Percentiles rank a stretch among this genome's conserved stretches.
These are phyloP conservation scores for Eupithecia subumbrata DNA, from an alignment of 2,888 invertebrate genomes.

Conservation along the genomic window DNA sequence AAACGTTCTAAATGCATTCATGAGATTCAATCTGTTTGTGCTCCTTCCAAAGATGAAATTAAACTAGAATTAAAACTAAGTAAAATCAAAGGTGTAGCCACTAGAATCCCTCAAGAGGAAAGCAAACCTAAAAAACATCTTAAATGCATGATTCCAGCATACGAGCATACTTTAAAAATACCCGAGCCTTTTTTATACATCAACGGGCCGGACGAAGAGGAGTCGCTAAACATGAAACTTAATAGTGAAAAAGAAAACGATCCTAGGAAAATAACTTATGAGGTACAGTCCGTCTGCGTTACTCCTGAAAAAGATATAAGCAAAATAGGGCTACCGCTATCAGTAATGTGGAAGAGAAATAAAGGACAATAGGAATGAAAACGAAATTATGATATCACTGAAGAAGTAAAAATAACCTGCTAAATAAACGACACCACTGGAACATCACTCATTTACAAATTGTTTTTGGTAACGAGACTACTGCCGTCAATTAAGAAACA, in stretches of 20 bases:
- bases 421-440: background rate
- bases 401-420: background rate
- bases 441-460: too few species aligned
- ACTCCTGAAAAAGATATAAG: background rate
- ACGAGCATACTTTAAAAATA: background rate
- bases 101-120: background rate
- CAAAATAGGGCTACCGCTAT: background rate
- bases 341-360: background rate
- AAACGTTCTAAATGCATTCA: background rate
- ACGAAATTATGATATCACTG: background rate
- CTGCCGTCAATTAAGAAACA: too few species aligned
- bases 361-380: background rate
- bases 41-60: background rate
- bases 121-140: background rate
- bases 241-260: background rate
- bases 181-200: constrained; percentile 4
- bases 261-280: background rate
- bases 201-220: background rate
- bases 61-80: background rate
- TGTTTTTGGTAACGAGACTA: too few species aligned
- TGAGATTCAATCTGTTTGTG: background rate
- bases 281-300: background rate
- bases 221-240: background rate
- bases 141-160: background rate
- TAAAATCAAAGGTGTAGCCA: background rate